phyloP scores from a whole-genome alignment of 1,140 invertebrate genomes.

The Trichomalopsis sarcophagae region DNA sequence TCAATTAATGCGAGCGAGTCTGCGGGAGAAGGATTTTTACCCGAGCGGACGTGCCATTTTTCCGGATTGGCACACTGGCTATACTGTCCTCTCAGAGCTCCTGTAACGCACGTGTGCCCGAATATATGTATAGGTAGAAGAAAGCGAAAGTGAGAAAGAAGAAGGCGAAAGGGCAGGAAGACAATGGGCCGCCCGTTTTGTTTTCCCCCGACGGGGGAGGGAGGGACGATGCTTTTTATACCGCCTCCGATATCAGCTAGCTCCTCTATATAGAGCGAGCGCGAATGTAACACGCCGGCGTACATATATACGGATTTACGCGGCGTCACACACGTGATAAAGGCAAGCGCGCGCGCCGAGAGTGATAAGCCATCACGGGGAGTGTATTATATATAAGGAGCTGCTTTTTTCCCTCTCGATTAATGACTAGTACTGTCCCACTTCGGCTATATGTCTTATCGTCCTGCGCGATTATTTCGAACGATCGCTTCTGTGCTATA shows the following conservation, averaged over 20 bases:
- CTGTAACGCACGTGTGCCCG: background rate
- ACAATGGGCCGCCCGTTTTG: background rate
- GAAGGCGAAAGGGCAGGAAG: background rate
- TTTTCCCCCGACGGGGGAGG: background rate
- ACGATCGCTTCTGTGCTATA: background rate
- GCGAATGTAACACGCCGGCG: background rate
- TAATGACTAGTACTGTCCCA: background rate
- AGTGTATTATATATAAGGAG: background rate
- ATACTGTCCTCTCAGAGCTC: too few species aligned
- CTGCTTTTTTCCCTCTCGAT: background rate
- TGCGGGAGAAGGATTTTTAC: background rate
- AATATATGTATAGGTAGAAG: background rate
- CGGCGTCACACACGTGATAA: background rate
- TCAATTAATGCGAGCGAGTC: conserved; percentile 40
- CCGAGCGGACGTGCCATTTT: background rate
- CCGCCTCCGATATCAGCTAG: background rate
- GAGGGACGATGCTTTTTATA: conserved; percentile 12
- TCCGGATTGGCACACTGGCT: background rate
- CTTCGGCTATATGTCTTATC: conserved; percentile 5
- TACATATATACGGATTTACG: background rate
- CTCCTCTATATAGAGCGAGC: background rate
- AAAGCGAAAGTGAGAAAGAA: background rate
- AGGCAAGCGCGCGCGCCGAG: too few species aligned
- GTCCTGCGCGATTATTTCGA: background rate
- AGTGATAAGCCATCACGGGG: background rate